Base-by-base conservation (phyloP, 2,113 vertebrate species). In the Sceloporus undulatus region DNA sequence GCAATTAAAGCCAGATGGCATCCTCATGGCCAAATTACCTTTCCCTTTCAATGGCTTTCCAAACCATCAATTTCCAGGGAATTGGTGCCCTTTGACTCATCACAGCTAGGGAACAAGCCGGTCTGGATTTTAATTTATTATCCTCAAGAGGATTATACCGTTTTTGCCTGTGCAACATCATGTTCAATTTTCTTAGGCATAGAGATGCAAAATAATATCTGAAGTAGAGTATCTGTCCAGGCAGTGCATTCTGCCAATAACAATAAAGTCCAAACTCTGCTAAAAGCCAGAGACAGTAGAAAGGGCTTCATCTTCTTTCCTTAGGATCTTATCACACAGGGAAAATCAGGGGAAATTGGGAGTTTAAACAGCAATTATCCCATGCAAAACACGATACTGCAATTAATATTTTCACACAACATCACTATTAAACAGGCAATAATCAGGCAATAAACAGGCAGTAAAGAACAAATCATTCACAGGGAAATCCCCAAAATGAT, bases 11-110 rank as follows among this genome's bases (percentile, higher is more conserved):
- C 54, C 40, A 85, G 91, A 71, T n/a, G 29, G 40, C 25, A 3
- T 78, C 73, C 54, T 10, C 48, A 84, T 85, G 42, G 86, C 70
- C 42, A 88, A 91, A 90, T 94, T 94, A 94, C 93, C 94, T 95
- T 93, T 93, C 92, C 85, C 68, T 66, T 79, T 91, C 94, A 2
- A 88, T 77, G 34, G 66, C 86, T 75, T 89, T 94, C 87, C 78
- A 92, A 94, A 86, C 79, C 88, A 66, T 89, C 84, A 0, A 0
- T 19, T 52, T 90, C 92, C 70, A 90, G 89, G 65, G 90, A 88
- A 84, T 18, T 0, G 0, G 89, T 80, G 0, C 59, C 85, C 70
- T 91, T 91, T 14, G 0, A 16, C 10, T 95, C 92, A 68, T 92
- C 93, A 48, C 2, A 76, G 76, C 94, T 95, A 82, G 59, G 54